Percentiles rank a stretch among this genome's conserved stretches.
phyloP scores from a whole-genome alignment of 53 echinoderm and acorn worm species.

The Luidia sarsii region DNA sequence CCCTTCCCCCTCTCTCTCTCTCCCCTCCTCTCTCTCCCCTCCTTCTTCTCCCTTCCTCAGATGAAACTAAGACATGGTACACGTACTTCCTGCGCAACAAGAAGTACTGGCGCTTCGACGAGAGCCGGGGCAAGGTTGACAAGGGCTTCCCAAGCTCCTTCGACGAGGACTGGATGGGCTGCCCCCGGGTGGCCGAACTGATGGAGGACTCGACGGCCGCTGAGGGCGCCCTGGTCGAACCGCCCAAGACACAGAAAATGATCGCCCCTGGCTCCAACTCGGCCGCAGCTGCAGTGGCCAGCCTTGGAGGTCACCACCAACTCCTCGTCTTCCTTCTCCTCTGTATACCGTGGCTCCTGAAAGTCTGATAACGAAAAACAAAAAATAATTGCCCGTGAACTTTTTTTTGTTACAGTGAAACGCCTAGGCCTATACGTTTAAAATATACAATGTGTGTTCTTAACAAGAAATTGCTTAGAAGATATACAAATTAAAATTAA shows the following conservation, averaged over 20 bases:
- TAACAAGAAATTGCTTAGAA: no score
- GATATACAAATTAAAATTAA: no score
- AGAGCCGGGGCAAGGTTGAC: conserved; percentile 78
- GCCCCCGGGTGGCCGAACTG: conserved; percentile 23
- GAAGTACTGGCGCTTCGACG: conserved; percentile 88
- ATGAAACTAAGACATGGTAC: conserved; percentile 62
- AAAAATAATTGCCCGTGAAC: no score
- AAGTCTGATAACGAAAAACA: conserved; percentile 14
- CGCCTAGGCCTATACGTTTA: no score
- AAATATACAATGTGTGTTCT: no score
- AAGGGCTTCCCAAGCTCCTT: conserved; percentile 80
- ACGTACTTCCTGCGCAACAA: conserved; percentile 85
- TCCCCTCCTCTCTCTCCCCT: background rate
- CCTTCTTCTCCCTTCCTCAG: background rate
- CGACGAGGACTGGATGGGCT: conserved; percentile 91
- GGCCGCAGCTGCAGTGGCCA: no score
- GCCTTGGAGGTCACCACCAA: background rate
- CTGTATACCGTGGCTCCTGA: background rate
- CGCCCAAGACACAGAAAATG: conserved; percentile 18
- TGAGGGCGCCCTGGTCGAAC: background rate
- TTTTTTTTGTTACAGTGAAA: no score
- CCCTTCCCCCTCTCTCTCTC: no score
- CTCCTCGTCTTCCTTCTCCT: conserved; percentile 14
- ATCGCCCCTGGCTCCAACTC: conserved; percentile 12
- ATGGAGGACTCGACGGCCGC: background rate